Evolutionary conservation across 2,113 vertebrate species (phyloP).

Genomic region (Pithys albifrons): DNA sequence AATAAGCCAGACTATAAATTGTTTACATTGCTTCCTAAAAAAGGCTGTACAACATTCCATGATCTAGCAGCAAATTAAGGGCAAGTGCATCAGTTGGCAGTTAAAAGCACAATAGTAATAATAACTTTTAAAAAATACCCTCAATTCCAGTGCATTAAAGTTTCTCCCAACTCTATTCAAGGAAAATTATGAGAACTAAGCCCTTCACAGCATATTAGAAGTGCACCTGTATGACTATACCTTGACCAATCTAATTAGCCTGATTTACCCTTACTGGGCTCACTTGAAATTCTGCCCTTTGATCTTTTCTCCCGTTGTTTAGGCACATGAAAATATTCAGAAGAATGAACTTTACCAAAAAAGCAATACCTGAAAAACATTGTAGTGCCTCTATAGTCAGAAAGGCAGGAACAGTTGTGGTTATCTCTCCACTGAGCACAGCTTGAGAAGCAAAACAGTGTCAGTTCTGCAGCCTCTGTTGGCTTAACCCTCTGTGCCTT

Average conservation of each 20-base stretch:
- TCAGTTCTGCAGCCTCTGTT: background rate
- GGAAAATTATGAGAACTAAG: background rate
- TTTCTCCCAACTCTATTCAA: background rate
- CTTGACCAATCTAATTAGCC: background rate
- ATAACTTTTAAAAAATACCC: background rate
- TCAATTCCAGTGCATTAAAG: background rate
- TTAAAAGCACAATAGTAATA: background rate
- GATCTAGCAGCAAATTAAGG: background rate
- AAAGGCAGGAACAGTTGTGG: fast-evolving
- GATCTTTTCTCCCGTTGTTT: background rate
- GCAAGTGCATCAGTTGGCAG: background rate
- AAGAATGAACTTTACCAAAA: background rate
- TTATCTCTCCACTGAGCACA: background rate
- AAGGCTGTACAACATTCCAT: background rate
- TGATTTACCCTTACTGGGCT: background rate
- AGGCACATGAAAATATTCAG: background rate
- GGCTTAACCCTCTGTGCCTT: background rate
- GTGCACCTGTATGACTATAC: background rate
- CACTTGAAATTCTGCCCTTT: background rate
- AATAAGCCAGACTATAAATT: background rate
- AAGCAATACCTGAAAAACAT: background rate
- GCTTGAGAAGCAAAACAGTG: background rate
- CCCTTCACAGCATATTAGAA: background rate
- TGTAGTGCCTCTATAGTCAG: background rate
- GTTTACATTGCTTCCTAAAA: background rate